Conservation (phyloP, 2,888 invertebrate species). For the Quadroppia sp. region DNA sequence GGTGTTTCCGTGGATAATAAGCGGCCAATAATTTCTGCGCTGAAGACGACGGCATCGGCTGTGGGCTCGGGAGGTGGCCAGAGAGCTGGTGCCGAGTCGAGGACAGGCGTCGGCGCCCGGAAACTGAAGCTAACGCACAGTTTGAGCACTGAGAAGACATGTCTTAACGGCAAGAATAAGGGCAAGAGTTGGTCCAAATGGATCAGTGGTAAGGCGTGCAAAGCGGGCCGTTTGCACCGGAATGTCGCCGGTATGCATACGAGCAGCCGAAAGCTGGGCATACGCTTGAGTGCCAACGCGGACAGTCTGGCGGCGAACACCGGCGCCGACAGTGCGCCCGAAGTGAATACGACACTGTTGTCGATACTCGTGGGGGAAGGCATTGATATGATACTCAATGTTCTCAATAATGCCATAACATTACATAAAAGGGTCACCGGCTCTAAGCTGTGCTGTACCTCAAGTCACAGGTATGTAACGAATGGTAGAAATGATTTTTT, state of each 20-base stretch:
- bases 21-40: neutral
- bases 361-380: slow-evolving; percentile 39
- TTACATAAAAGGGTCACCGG: slow-evolving; percentile 62
- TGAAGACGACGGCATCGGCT: slow-evolving; percentile 5
- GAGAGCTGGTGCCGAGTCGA: no score
- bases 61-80: neutral
- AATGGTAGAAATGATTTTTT: no score
- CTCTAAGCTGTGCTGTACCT: slow-evolving; percentile 60
- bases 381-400: slow-evolving; percentile 56
- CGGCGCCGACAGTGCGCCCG: neutral
- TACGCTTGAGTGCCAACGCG: neutral
- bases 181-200: slow-evolving; percentile 2
- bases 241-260: neutral
- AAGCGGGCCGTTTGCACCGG: no score
- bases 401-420: slow-evolving; percentile 61
- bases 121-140: neutral
- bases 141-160: neutral
- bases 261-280: neutral
- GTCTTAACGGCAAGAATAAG: neutral
- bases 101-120: neutral
- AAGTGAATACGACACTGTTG: slow-evolving; percentile 2
- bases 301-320: neutral
- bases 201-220: neutral
- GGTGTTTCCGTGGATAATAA: neutral
- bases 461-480: slow-evolving; percentile 59